A percentile compares a stretch with the other conserved stretches of the same genome.
These are phyloP conservation scores for Drosophila meridionalis DNA, from an alignment of 2,888 invertebrate genomes.

Conservation along the genomic window DNA sequence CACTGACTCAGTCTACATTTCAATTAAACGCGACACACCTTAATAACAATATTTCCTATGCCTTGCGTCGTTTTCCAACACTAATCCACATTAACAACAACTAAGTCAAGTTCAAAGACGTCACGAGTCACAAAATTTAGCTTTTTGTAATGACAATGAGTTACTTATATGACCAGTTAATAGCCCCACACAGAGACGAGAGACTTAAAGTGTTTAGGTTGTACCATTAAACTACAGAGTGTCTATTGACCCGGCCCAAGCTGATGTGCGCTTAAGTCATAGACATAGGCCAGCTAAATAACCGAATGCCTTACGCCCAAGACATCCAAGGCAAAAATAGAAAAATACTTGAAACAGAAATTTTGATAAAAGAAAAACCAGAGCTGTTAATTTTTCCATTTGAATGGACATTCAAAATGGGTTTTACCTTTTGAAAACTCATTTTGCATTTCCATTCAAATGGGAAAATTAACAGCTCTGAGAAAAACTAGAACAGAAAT, in stretches of 20 bases:
- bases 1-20: constrained; percentile 28
- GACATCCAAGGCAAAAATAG: background rate
- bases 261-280: constrained; percentile 9
- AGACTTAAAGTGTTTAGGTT: constrained; percentile 66
- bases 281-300: constrained; percentile 12
- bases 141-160: constrained; percentile 41
- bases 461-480: too few relatives aligned
- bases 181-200: constrained; percentile 49
- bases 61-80: constrained; percentile 3
- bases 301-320: constrained; percentile 4
- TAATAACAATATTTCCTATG: background rate
- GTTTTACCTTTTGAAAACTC: too few relatives aligned
- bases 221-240: constrained; percentile 62
- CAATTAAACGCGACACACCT: background rate
- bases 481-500: too few relatives aligned
- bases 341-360: constrained; percentile 2
- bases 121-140: constrained; percentile 71
- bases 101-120: constrained; percentile 76
- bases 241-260: constrained; percentile 63
- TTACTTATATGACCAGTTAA: constrained; percentile 56
- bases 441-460: too few relatives aligned
- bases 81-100: constrained; percentile 7
- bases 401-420: too few relatives aligned
- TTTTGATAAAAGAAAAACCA: background rate
- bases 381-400: too few relatives aligned